These are phyloP conservation scores for Rattus rattus DNA, from an alignment of 2,113 vertebrate genomes.

Conservation along the genomic window DNA sequence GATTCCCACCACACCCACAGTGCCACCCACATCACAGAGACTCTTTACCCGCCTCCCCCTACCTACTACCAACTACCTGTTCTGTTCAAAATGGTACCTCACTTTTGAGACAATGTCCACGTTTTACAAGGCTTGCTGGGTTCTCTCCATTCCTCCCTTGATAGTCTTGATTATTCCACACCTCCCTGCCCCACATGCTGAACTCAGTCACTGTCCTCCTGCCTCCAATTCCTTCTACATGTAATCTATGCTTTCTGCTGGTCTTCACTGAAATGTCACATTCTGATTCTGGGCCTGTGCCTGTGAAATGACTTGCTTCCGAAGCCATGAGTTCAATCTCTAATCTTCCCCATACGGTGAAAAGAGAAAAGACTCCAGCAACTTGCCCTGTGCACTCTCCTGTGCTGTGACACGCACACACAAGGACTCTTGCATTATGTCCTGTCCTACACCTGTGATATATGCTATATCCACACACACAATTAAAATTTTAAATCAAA, in stretches of 20 bases:
- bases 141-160: neutral
- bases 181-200: neutral
- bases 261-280: neutral
- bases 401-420: accelerated
- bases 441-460: neutral
- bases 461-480: neutral
- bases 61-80: neutral
- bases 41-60: neutral
- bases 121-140: neutral
- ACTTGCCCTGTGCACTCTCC: too few relatives aligned
- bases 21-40: neutral
- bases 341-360: neutral
- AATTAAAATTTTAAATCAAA: neutral
- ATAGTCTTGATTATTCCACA: neutral
- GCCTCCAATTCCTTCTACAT: neutral
- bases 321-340: neutral
- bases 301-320: neutral
- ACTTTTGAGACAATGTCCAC: neutral
- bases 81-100: neutral
- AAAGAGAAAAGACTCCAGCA: neutral
- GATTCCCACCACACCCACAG: neutral
- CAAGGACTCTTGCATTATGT: too few relatives aligned
- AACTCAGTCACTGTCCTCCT: neutral
- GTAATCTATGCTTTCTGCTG: neutral
- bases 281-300: neutral